A percentile compares a stretch with the other conserved stretches of the same genome.
These are phyloP conservation scores for Eublepharis macularius DNA, from an alignment of 2,113 vertebrate species.

Conservation along the genomic window DNA sequence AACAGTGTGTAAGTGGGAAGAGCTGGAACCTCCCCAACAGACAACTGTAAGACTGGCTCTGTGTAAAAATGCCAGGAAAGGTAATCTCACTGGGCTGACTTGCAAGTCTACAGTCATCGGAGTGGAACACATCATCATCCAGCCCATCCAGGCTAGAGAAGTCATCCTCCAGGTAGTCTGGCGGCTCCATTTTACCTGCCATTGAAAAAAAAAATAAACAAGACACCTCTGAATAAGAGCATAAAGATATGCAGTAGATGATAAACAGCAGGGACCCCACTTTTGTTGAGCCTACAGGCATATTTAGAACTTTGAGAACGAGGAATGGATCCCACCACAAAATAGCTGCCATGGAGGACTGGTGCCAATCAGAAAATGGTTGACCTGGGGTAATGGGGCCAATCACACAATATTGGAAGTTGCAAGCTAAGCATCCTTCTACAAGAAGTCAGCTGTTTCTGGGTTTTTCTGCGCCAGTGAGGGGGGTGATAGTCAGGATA, in stretches of 20 bases:
- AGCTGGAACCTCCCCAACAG: constrained; percentile 79
- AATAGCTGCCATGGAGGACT: no score
- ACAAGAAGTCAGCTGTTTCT: no score
- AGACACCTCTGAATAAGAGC: constrained; percentile 36
- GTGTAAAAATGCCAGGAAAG: constrained; percentile 77
- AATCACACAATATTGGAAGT: no score
- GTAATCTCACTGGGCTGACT: constrained; percentile 77
- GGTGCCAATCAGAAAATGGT: no score
- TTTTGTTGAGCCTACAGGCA: no score
- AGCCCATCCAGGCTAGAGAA: constrained; percentile 76
- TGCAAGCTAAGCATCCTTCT: no score
- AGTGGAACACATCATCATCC: constrained; percentile 84
- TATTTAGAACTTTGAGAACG: no score
- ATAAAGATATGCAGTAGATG: neutral
- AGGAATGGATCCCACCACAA: no score
- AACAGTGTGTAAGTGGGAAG: constrained; percentile 82
- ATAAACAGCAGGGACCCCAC: no score
- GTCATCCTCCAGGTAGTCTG: constrained; percentile 75
- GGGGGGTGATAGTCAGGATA: no score
- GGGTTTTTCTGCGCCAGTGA: no score
- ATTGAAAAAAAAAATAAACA: constrained; percentile 53
- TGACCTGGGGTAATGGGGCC: no score
- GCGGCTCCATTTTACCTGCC: constrained; percentile 80
- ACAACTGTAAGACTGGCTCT: constrained; percentile 78
- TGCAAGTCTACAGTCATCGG: constrained; percentile 78